Conservation (phyloP, 2,113 vertebrate species). For the Puma concolor region DNA sequence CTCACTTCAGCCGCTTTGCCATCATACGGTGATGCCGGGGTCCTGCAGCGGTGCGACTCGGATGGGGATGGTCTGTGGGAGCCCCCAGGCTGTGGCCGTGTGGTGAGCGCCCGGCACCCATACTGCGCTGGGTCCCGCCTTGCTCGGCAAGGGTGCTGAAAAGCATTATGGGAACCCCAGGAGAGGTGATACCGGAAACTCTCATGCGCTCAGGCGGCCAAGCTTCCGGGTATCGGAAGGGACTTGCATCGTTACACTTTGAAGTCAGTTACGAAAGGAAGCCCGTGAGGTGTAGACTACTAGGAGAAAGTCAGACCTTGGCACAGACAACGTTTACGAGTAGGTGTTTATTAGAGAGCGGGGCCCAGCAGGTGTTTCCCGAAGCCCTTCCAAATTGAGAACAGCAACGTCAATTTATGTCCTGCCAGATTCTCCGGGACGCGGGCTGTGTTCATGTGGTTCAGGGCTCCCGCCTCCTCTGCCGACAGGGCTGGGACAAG, state of each 20-base stretch:
- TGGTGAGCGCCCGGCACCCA: background rate
- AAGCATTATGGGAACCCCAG: background rate
- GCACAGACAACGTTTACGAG: background rate
- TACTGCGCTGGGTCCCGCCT: fast-evolving
- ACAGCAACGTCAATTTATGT: too few relatives aligned
- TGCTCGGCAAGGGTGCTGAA: background rate
- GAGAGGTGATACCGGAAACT: too few relatives aligned
- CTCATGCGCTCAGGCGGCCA: fast-evolving
- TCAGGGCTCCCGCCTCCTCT: background rate
- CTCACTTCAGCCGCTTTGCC: too few relatives aligned
- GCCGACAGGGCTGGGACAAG: background rate
- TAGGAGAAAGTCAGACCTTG: background rate
- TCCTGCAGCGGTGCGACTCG: fast-evolving
- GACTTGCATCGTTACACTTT: background rate
- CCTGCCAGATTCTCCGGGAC: background rate
- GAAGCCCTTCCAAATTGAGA: fast-evolving
- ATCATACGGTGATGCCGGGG: fast-evolving
- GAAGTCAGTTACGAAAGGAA: background rate
- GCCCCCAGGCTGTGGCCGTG: fast-evolving
- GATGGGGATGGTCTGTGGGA: fast-evolving
- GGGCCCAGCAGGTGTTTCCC: too few relatives aligned
- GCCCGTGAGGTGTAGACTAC: background rate
- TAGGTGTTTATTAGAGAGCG: background rate
- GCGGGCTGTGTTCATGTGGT: fast-evolving
- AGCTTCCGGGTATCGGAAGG: background rate